Conservation (phyloP, 2,113 vertebrate species). For the Baryphthengus martii region DNA sequence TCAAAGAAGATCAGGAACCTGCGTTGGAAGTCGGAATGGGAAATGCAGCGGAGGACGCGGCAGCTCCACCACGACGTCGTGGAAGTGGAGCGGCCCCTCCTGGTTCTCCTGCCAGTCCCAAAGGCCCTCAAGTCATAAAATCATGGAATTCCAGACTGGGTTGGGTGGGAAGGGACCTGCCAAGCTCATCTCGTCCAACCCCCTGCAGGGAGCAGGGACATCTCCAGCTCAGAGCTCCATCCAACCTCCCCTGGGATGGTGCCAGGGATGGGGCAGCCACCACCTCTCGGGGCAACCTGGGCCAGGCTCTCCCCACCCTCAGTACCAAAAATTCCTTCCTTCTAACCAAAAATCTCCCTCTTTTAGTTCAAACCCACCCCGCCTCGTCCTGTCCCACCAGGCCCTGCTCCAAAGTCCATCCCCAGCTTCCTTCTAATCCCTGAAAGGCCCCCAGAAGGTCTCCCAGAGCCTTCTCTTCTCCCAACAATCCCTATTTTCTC, state of each 20-base stretch:
- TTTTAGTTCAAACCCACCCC: neutral
- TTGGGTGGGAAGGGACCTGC: no score
- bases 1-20: slow-evolving; percentile 98
- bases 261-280: no score
- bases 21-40: neutral
- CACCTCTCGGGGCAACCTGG: no score
- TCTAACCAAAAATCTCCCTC: no score
- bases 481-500: neutral
- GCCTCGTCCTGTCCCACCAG: neutral
- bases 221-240: neutral
- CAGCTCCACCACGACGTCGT: rapidly evolving
- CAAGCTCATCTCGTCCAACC: no score
- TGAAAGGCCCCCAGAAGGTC: no score
- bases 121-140: neutral
- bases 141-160: no score
- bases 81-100: neutral
- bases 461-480: neutral
- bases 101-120: neutral
- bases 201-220: no score
- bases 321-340: neutral
- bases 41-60: rapidly evolving
- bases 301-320: neutral
- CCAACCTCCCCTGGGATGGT: no score
- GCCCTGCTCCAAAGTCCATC: neutral
- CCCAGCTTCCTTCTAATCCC: neutral